phyloP scores from a whole-genome alignment of 2,113 vertebrate species.

The Hiodon alosoides region DNA sequence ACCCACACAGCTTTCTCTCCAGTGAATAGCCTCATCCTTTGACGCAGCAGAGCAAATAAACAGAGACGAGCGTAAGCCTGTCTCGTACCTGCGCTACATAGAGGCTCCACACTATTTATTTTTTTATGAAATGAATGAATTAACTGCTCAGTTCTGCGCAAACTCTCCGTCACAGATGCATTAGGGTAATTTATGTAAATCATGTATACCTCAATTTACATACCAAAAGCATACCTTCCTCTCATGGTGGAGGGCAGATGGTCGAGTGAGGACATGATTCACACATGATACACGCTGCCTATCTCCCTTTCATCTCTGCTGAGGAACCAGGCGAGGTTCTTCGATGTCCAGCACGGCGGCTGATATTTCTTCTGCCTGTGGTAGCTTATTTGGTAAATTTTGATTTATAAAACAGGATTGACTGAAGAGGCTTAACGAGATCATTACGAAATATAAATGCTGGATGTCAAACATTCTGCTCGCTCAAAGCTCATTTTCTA shows the following conservation, averaged over 20 bases:
- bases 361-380: not conserved
- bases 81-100: too few species aligned
- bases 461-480: not conserved
- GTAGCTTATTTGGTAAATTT: not conserved
- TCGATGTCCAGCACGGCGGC: not conserved
- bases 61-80: too few species aligned
- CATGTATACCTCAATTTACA: not conserved
- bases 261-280: constrained; percentile 1
- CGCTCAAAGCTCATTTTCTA: not conserved
- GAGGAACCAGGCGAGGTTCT: not conserved
- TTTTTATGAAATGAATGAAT: too few species aligned
- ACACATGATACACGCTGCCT: not conserved
- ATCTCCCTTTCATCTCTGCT: not conserved
- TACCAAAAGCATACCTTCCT: not conserved
- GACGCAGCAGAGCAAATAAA: too few species aligned
- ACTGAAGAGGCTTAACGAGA: not conserved
- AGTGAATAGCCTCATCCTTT: too few species aligned
- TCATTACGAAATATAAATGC: not conserved
- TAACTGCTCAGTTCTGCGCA: too few species aligned
- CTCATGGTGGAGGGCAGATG: not conserved
- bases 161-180: not conserved
- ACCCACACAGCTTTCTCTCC: not conserved
- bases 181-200: constrained; percentile 4
- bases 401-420: constrained; percentile 3
- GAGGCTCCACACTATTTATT: too few species aligned